A percentile compares a stretch with the other conserved stretches of the same genome.
phyloP scores from a whole-genome alignment of 2,888 invertebrate species.

The Tortricodes alternella region DNA sequence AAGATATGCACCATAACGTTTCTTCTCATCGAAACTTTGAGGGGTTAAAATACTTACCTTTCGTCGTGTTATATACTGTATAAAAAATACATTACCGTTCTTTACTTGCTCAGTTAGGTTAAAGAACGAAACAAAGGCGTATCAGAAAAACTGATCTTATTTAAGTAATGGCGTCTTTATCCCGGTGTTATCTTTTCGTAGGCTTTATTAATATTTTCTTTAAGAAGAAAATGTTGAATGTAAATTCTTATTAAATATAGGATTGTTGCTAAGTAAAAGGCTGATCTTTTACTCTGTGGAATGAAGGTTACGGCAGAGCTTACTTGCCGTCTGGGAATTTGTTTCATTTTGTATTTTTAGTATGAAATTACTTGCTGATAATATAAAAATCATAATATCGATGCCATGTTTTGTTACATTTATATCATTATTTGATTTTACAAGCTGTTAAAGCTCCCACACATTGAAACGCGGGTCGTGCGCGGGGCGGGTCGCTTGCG shows the following conservation, averaged over 20 bases:
- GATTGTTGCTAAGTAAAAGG: neutral
- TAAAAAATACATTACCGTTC: too few relatives aligned
- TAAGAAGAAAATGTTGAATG: neutral
- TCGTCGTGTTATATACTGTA: too few relatives aligned
- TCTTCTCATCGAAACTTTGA: too few relatives aligned
- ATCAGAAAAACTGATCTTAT: neutral
- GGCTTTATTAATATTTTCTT: conserved; percentile 1
- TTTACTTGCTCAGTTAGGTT: too few relatives aligned
- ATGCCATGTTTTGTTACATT: too few relatives aligned
- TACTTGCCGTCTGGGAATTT: neutral
- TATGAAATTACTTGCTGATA: neutral
- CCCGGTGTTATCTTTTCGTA: neutral
- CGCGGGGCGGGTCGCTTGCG: too few relatives aligned
- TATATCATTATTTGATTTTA: too few relatives aligned
- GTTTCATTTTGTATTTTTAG: neutral
- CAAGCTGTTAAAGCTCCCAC: too few relatives aligned
- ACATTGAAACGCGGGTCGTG: too few relatives aligned
- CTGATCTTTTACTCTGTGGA: neutral
- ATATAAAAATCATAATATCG: neutral
- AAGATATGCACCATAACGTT: too few relatives aligned
- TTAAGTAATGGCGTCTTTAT: neutral
- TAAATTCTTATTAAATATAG: neutral
- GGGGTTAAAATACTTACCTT: too few relatives aligned
- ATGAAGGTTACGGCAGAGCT: neutral
- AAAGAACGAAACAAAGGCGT: neutral